A percentile compares a stretch with the other conserved stretches of the same genome.
Evolutionary conservation across 2,113 vertebrate genomes (phyloP).

Genomic region (Boleophthalmus pectinirostris): DNA sequence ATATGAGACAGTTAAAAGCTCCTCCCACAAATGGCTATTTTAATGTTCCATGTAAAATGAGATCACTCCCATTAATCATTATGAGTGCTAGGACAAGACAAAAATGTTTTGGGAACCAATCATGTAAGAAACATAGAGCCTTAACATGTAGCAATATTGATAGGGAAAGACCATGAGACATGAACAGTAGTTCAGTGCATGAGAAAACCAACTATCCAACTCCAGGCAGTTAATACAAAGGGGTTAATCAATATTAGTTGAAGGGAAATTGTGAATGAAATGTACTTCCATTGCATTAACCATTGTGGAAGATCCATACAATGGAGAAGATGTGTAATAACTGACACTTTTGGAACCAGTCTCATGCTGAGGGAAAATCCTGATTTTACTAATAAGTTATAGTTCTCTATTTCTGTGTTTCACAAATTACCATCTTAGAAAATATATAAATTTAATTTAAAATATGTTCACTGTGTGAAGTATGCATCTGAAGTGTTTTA

Average conservation of each 20-base stretch:
- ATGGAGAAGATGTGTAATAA: not conserved
- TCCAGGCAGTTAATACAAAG: not conserved
- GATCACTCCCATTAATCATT: conserved; percentile 18
- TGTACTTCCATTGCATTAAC: not conserved
- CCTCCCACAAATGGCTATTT: conserved; percentile 43
- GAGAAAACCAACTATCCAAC: not conserved
- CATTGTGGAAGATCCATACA: not conserved
- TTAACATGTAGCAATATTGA: not conserved
- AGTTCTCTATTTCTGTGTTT: no score
- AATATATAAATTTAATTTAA: not conserved
- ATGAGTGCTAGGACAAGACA: not conserved
- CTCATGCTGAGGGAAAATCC: no score
- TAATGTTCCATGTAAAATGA: conserved; percentile 37
- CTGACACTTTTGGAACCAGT: not conserved
- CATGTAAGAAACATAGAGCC: not conserved
- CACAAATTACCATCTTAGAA: not conserved
- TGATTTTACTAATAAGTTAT: no score
- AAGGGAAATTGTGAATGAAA: not conserved
- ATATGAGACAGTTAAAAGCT: not conserved
- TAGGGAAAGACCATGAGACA: not conserved
- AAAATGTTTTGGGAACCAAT: not conserved
- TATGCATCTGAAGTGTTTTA: no score
- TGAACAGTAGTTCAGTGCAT: not conserved
- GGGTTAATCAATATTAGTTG: not conserved
- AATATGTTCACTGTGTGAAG: no score